phyloP scores from a whole-genome alignment of 2,113 vertebrate species.

The Nematolebias whitei region DNA sequence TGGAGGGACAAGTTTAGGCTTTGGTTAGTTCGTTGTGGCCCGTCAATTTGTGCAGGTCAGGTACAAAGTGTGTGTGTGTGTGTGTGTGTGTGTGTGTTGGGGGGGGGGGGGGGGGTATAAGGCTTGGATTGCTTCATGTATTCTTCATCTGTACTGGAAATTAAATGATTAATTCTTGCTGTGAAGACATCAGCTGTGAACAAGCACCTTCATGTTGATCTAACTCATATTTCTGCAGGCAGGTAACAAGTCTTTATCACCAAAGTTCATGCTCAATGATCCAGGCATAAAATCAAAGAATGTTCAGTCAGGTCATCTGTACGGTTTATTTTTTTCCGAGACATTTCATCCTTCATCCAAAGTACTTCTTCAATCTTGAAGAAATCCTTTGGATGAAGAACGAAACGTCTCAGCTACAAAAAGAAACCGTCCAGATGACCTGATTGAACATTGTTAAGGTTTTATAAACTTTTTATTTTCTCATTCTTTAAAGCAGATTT shows the following conservation, averaged over 20 bases:
- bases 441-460: too few relatives aligned
- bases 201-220: not conserved
- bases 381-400: too few relatives aligned
- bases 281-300: too few relatives aligned
- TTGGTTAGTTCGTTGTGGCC: not conserved
- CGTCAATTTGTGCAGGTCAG: not conserved
- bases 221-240: not conserved
- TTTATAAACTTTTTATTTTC: not conserved
- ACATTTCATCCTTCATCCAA: too few relatives aligned
- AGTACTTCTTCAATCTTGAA: too few relatives aligned
- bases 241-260: too few relatives aligned
- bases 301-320: too few relatives aligned
- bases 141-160: not conserved
- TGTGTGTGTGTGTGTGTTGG: not conserved
- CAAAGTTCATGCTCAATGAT: too few relatives aligned
- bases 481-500: not conserved
- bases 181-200: not conserved
- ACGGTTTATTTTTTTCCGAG: too few relatives aligned
- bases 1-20: constrained; percentile 45
- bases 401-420: too few relatives aligned
- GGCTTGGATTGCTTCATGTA: not conserved
- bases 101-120: too few relatives aligned
- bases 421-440: too few relatives aligned
- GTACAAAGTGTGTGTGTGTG: not conserved
- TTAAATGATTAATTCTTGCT: not conserved